Evolutionary conservation across 2,113 vertebrate species (phyloP).

Genomic region (Halcyon malimbica): DNA sequence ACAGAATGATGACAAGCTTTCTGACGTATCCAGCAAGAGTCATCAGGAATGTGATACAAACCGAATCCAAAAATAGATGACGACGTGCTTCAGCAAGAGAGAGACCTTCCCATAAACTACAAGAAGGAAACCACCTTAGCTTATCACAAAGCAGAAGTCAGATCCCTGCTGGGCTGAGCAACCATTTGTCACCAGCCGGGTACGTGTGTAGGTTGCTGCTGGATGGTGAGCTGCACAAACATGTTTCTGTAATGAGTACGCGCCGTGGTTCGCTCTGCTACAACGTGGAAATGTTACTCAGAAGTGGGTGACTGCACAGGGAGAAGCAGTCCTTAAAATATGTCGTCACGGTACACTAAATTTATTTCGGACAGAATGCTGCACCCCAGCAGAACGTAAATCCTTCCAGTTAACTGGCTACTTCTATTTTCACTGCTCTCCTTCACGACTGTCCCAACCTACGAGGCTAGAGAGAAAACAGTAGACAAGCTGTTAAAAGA

Average conservation of each 20-base stretch:
- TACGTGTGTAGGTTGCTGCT: neutral
- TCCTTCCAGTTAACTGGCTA: neutral
- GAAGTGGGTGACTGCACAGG: neutral
- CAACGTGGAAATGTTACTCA: neutral
- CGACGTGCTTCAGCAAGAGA: neutral
- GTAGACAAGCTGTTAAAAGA: neutral
- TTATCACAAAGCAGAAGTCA: slow-evolving; percentile 33
- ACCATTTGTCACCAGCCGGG: neutral
- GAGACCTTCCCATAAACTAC: slow-evolving; percentile 2
- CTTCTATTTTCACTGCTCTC: neutral
- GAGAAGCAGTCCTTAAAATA: neutral
- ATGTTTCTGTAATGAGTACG: neutral
- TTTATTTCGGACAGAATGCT: neutral
- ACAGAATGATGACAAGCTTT: neutral
- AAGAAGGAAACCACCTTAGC: slow-evolving; percentile 21
- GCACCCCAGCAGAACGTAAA: neutral
- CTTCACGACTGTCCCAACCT: neutral
- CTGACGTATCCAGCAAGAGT: neutral
- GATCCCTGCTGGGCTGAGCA: neutral
- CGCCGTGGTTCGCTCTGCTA: neutral
- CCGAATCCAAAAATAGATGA: neutral
- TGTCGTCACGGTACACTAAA: neutral
- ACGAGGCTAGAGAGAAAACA: neutral
- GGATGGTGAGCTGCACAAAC: neutral
- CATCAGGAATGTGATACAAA: neutral